Base-by-base conservation (phyloP, 2,113 vertebrate genomes). In the Poecile atricapillus region DNA sequence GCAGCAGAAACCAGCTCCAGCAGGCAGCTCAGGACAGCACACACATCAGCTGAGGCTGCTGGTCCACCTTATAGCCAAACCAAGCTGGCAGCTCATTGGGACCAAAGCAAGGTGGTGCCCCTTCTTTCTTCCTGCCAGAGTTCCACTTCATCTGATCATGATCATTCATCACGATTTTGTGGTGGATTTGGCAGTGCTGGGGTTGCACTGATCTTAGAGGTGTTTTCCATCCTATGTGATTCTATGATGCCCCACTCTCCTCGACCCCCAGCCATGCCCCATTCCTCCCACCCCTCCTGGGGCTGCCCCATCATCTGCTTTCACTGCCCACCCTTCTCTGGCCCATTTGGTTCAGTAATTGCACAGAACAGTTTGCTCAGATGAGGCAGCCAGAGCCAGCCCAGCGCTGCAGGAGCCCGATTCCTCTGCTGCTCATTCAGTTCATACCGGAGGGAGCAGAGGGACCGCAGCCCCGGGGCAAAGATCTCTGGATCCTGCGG, bases 181-280 rank as follows among this genome's bases (percentile, higher is more conserved):
- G 35, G 55, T 31, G 64, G 25, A 37, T 69, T 68, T 49, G 41
- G 41, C 25, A 77, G 49, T 37, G 47, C 25, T 63, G n/a, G 24
- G 28, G 4, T 0, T 52, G 60, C 70, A 47, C 25, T 62, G 41
- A 41, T 11, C 21, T 47, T 19, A 31, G 52, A 62, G 55, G n/a
- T 55, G 24, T 31, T 76, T 41, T 31, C 33, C n/a, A 76, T 9
- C n/a, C 63, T 41, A 41, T 62, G 55, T 7, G 14, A 22, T 68
- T 30, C 20, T 41, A 1, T 62, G 37, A 30, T 12, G 7, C 10
- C 23, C 31, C 19, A 31, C 22, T 53, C 19, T 44, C 19, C 60
- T 49, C 0, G 0, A 13, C 4, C 13, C 22, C 27, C 41, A 58
- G 23, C 35, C 23, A 17, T 64, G 23, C 5, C 18, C 46, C 3